A percentile compares a stretch with the other conserved stretches of the same genome.
Evolutionary conservation across 2,113 vertebrate genomes (phyloP).

Genomic region (Sander vitreus): DNA sequence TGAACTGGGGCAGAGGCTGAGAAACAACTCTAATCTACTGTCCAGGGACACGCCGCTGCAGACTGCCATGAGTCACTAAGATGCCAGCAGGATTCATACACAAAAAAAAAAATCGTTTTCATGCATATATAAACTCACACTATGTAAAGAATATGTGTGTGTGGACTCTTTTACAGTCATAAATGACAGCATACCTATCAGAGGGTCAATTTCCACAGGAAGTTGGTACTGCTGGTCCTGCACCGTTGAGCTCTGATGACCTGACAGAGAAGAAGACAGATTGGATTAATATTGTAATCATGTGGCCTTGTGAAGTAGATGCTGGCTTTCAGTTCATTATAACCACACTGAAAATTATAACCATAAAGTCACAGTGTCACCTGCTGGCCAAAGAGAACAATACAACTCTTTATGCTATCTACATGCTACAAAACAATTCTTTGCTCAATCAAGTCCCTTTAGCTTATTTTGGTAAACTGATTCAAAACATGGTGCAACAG

Average conservation of each 20-base stretch:
- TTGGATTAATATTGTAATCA: constrained; percentile 73
- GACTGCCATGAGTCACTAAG: constrained; percentile 66
- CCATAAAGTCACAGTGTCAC: constrained; percentile 62
- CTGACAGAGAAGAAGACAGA: constrained; percentile 86
- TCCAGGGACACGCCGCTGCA: constrained; percentile 65
- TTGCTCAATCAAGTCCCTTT: background rate
- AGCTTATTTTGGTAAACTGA: background rate
- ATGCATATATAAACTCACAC: constrained; percentile 32
- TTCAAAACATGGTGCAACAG: background rate
- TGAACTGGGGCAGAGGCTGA: constrained; percentile 90
- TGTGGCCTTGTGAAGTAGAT: constrained; percentile 60
- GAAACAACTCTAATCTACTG: constrained; percentile 87
- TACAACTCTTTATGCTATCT: background rate
- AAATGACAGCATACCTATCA: constrained; percentile 93
- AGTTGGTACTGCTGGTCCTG: constrained; percentile 99
- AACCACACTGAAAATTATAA: constrained; percentile 60
- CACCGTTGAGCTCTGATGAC: constrained; percentile 94
- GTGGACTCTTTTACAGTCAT: constrained; percentile 65
- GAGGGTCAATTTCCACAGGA: constrained; percentile 99
- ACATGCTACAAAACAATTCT: background rate
- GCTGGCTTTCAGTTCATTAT: constrained; percentile 53
- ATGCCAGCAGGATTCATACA: constrained; percentile 51
- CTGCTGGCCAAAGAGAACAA: constrained; percentile 3
- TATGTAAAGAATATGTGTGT: background rate
- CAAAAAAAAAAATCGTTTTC: constrained; percentile 48